Evolutionary conservation across 1,140 invertebrate genomes (phyloP), one percentile per base, ranked within the genome.

Genomic region (Drosophila bocki): DNA sequence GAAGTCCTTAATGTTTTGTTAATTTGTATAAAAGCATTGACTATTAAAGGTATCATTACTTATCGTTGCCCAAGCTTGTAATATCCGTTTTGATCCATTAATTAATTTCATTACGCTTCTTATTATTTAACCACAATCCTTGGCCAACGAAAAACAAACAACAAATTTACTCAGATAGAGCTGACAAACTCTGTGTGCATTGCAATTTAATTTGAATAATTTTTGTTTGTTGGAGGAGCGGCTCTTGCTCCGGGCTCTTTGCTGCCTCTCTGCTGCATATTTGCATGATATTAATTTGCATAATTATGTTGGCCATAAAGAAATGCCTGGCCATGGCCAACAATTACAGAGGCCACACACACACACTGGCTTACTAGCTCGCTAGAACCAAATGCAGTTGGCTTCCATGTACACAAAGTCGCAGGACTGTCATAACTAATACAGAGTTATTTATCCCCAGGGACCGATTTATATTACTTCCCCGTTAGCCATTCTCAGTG

Each of bases 381-480:
- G 41, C 19, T 51, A 26, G 48, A 37, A 44, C 32, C 42, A 47
- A 80, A 50, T 80, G 84, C 84, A 88, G 59, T 70, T 54, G 42
- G 59, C 45, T 26, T 39, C 33, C 53, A 35, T 37, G 35, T 37
- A 74, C 19, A 70, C 26, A 74, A 75, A 79, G 44, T 69, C 53
- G 53, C 53, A 56, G 35, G 13, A 56, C 58, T 88, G 85, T 90
- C 86, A 90, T 90, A 90, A 80, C 85, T 90, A 90, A 90, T 83
- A 79, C 68, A 90, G 84, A 90, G 75, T 91, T 90, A 90, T 90
- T 85, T 90, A 85, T 90, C 85, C 81, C 86, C 54, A 26, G 82
- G 86, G 85, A 63, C 68, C 87, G 86, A 90, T 90, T 90, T 90
- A 90, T 90, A 86, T 90, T 85, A 90, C 85, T 90, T 90, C 71